Percentiles rank a stretch among this genome's conserved stretches.
Evolutionary conservation across 2,797 vertebrate genomes (phyloP).

Genomic region (Poecilia velifera): DNA sequence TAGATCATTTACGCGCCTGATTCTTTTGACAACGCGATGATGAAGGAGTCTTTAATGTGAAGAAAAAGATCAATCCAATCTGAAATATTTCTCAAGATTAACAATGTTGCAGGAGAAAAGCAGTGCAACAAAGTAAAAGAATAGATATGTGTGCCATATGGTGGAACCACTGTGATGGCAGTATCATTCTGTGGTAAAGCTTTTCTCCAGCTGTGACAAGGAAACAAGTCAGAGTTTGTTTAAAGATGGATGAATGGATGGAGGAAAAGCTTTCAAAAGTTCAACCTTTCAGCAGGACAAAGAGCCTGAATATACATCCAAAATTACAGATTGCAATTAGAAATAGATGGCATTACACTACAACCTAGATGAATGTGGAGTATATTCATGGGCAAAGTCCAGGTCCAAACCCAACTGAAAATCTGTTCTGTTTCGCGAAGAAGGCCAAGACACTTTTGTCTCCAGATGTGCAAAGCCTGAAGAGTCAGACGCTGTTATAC

Average conservation of each 20-base stretch:
- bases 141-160: not conserved
- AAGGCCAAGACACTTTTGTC: not conserved
- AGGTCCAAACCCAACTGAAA: not conserved
- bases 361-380: not conserved
- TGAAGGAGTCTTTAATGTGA: not conserved
- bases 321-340: not conserved
- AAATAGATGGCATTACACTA: not conserved
- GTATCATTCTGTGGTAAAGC: not conserved
- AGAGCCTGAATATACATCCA: not conserved
- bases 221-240: not conserved
- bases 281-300: not conserved
- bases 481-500: not conserved
- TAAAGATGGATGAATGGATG: not conserved
- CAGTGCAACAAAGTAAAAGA: not conserved
- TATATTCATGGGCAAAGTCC: not conserved
- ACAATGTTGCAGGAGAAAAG: not conserved
- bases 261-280: not conserved
- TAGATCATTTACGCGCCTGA: not conserved
- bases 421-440: not conserved
- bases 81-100: not conserved
- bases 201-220: not conserved
- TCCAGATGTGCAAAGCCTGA: not conserved
- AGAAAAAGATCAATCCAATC: not conserved
- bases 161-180: not conserved
- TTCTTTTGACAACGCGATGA: not conserved